Conservation (phyloP, 2,113 vertebrate species). For the Syngnathoides biaculeatus region DNA sequence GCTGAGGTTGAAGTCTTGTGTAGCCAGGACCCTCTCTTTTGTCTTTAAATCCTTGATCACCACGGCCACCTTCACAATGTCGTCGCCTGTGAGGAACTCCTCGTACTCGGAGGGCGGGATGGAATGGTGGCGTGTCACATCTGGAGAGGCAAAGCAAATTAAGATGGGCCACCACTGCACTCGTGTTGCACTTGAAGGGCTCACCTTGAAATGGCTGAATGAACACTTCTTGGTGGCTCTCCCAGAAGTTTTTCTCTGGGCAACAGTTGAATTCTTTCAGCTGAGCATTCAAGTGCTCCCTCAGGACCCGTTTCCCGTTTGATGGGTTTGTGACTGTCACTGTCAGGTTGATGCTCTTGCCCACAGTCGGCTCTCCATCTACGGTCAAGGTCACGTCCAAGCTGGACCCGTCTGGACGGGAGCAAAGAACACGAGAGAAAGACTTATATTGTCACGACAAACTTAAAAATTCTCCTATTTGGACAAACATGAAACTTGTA, state of each 20-base stretch:
- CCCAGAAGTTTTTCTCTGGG: slow-evolving; percentile 47
- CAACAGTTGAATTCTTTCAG: slow-evolving; percentile 46
- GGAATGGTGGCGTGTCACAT: slow-evolving; percentile 25
- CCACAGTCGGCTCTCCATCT: slow-evolving; percentile 23
- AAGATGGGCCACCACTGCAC: neutral
- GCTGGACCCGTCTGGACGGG: neutral
- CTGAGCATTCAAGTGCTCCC: slow-evolving; percentile 50
- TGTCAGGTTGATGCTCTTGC: slow-evolving; percentile 36
- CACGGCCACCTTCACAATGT: slow-evolving; percentile 52
- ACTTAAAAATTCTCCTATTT: neutral
- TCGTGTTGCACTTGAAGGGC: neutral
- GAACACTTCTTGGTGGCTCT: slow-evolving; percentile 9
- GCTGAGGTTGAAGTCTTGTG: slow-evolving; percentile 47
- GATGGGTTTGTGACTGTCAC: slow-evolving; percentile 47
- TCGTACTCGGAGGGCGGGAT: slow-evolving; percentile 42
- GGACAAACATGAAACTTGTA: neutral
- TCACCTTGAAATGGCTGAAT: slow-evolving; percentile 45
- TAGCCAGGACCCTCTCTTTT: slow-evolving; percentile 39
- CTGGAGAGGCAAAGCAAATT: slow-evolving; percentile 18
- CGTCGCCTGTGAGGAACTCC: slow-evolving; percentile 23
- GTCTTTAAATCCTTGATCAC: slow-evolving; percentile 50
- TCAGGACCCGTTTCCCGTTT: slow-evolving; percentile 16
- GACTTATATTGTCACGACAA: neutral
- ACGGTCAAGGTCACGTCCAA: slow-evolving; percentile 48
- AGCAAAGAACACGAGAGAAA: neutral